Percentiles rank a stretch among this genome's conserved stretches.
These are phyloP conservation scores for Etia nguti DNA, from an alignment of 2,113 vertebrate species.

Conservation along the genomic window DNA sequence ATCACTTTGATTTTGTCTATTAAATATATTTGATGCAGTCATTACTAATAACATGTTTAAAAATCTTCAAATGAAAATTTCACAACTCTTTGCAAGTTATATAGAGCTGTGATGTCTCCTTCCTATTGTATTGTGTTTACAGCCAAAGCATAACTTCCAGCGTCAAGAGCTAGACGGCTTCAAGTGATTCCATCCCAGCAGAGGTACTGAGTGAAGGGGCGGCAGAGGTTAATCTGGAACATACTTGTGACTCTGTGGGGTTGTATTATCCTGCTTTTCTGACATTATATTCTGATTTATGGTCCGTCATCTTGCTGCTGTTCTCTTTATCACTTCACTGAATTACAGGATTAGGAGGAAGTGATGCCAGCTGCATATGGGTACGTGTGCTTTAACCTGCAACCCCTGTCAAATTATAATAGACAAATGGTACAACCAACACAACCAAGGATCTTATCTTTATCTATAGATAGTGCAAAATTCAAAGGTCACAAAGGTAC, in stretches of 20 bases:
- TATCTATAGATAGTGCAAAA: background rate
- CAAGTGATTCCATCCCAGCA: conserved; percentile 44
- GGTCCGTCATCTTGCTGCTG: conserved; percentile 22
- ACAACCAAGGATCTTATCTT: background rate
- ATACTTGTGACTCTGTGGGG: conserved; percentile 43
- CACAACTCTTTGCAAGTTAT: background rate
- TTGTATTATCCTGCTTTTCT: conserved; percentile 41
- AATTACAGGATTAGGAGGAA: conserved; percentile 43
- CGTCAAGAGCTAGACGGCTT: conserved; percentile 24
- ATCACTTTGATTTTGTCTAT: conserved; percentile 18
- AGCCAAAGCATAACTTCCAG: conserved; percentile 31
- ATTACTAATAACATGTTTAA: conserved; percentile 6
- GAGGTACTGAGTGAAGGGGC: conserved; percentile 29
- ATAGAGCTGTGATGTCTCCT: background rate
- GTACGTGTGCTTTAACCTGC: background rate
- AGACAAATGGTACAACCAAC: conserved; percentile 11
- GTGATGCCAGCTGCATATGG: conserved; percentile 6
- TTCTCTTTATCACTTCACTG: conserved; percentile 32
- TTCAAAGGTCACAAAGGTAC: background rate
- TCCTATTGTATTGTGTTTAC: conserved; percentile 27
- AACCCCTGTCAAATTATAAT: background rate
- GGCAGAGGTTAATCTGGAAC: conserved; percentile 66
- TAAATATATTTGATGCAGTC: background rate
- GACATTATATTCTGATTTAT: conserved; percentile 56
- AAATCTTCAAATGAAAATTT: conserved; percentile 21